Base-by-base conservation (phyloP, 2,888 invertebrate species). In the Kryphioiulus occultus region DNA sequence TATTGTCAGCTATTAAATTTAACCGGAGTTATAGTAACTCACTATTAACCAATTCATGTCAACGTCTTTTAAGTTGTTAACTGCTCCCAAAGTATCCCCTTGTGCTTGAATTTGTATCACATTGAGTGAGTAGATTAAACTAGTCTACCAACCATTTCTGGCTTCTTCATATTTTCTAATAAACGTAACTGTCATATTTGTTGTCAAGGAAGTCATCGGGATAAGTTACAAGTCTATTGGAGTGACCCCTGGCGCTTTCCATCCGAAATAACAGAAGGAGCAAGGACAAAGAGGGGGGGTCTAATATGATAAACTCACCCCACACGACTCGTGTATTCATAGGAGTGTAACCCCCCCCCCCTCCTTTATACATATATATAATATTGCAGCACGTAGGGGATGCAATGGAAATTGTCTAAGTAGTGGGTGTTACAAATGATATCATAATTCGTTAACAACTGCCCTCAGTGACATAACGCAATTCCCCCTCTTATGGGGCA, bases 391-490 rank as follows among this genome's bases (percentile, higher is more conserved):
- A 26, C n/a, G 68, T 35, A 12, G 84, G 84, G 84, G 84, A 30
- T 35, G 84, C 39, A 17, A 42, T 35, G 84, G 42, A 39, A 84
- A 84, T 84, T 35, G 84, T 42, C 84, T 84, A 84, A 84, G 84
- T 84, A 84, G 84, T 84, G 86, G 86, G 86, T 86, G 86, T 86
- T 86, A 86, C 86, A 86, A 86, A 86, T 86, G 86, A 86, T 47
- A 47, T 86, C 86, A 47, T 86, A 86, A 86, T 86, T 86, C 86
- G 86, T 86, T 86, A 86, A 86, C 86, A 86, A 86, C 47, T 86
- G 53, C 86, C 47, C 86, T 86, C 32, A 32, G 53, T 86, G 86
- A 86, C 86, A 86, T 47, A 84, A 68, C 68, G 68, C 26, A 5
- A 68, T 22, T 35, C 84, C 84, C 84, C 84, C 19, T 32, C 35